Evolutionary conservation across 2,888 invertebrate species (phyloP), one percentile per base, ranked within the genome.

Genomic region (Adineta ricciae): DNA sequence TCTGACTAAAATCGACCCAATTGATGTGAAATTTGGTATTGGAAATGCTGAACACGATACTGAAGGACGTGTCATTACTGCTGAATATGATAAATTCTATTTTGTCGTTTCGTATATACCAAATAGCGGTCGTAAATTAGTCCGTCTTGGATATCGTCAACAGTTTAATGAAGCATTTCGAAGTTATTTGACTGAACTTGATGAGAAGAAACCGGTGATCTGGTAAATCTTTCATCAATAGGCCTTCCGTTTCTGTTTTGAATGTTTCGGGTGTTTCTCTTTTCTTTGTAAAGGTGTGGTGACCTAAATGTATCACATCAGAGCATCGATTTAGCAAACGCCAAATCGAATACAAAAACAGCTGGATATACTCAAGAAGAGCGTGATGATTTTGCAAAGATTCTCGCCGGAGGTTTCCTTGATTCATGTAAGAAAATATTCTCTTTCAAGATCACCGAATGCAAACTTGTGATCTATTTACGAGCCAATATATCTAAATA

Each of bases 291-390:
- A n/a, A 64, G 64, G 64, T 95, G 95, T 89, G 99, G 99, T 0
- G 99, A 99, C 90, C 93, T 99, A 93, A 99, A 99, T 91, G 98
- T 99, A 16, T 94, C 98, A 38, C 98, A 99, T 90, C 91, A 93
- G 87, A 96, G 96, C 92, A 97, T 97, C 89, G 95, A 99, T 92
- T 92, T 99, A 89, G 93, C 94, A 7, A 97, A 98, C 91, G 98
- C 99, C 0, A 96, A 96, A 90, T 92, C 93, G 0, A 99, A 99
- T 90, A 94, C 93, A 87, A 96, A 94, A 86, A 89, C 88, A 89
- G 96, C 99, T 49, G 99, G 99, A 5, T 99, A 98, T 90, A 98
- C 98, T 0, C 93, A 93, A 86, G 95, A 97, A 89, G 99, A 99
- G 91, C 92, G 99, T 52, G 94, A 95, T 19, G 95, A 94, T 36